Percentiles rank a stretch among this genome's conserved stretches.
Conservation (phyloP, 2,113 vertebrate genomes). For the Corydoras sp. region DNA sequence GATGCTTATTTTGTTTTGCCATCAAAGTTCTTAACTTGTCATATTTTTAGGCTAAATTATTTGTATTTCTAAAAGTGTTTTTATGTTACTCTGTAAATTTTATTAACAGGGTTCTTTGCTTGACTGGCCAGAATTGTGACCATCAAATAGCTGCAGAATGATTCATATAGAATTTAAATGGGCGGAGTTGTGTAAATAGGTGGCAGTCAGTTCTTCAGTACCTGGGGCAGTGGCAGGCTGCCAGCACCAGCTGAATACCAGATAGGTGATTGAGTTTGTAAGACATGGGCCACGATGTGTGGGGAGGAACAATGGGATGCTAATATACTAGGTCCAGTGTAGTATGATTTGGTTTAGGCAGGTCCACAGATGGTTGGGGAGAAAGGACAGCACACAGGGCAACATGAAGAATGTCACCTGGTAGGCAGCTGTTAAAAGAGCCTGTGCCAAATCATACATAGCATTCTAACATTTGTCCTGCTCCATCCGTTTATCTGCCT, state of each 20-base stretch:
- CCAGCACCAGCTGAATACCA: conserved; percentile 30
- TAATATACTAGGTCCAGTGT: conserved; percentile 28
- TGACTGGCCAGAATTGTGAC: conserved; percentile 2
- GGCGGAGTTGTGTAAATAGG: conserved; percentile 19
- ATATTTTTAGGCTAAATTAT: too few relatives aligned
- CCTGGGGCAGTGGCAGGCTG: conserved; percentile 4
- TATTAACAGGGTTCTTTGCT: not conserved
- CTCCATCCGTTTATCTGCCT: not conserved
- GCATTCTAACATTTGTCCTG: conserved; percentile 28
- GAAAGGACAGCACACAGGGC: conserved; percentile 28
- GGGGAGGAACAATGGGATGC: conserved; percentile 34
- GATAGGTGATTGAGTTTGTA: conserved; percentile 26
- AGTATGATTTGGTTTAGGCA: conserved; percentile 32
- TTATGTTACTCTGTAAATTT: conserved; percentile 6
- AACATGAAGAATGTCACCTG: conserved; percentile 39
- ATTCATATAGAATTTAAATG: conserved; percentile 10
- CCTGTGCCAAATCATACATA: conserved; percentile 13
- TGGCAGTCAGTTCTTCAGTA: conserved; percentile 33
- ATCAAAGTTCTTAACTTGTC: too few relatives aligned
- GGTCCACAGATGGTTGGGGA: conserved; percentile 44
- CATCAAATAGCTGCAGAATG: too few relatives aligned
- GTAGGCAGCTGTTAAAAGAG: conserved; percentile 41
- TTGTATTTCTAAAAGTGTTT: too few relatives aligned
- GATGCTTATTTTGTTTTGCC: too few relatives aligned
- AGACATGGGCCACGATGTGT: conserved; percentile 16